Base-by-base conservation (phyloP, 2,888 invertebrate genomes). In the Spisula subtruncata region DNA sequence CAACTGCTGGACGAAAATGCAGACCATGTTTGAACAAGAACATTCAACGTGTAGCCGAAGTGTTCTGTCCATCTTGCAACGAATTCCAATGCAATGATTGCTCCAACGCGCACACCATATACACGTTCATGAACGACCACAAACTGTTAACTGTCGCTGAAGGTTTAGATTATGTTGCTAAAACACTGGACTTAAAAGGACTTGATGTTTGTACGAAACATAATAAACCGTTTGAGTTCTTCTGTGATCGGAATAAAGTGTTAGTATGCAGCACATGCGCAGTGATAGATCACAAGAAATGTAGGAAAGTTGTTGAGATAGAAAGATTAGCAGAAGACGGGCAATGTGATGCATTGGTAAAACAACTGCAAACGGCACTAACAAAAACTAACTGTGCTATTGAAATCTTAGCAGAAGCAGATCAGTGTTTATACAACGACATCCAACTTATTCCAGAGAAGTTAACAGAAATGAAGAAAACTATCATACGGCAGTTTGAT, bases 41-140 rank as follows among this genome's bases (percentile, higher is more conserved):
- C 1, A 46, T 10, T 14, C 12, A 25, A 25, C 46, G 25, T 81
- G n/a, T 18, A 4, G 81, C 81, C 25, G 81, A 32, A 18, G 51
- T 51, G 51, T 81, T 81, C 51, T 81, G 81, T 81, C 14, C 81
- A 81, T 48, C 81, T 20, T 81, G 81, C 51, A 51, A 81, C n/a
- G 81, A 81, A 41, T 81, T 81, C 29, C 81, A 81, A 51, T 81
- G 81, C n/a, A 48, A 46, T 25, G 81, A 81, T n/a, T 81, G 81
- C 48, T 81, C 81, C 1, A 81, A n/a, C 25, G 48, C 1, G 12
- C 81, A 81, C 12, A 81, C 46, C 46, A 51, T 25, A 1, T 81
- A 81, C n/a, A 20, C 25, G 10, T 48, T 81, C 29, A 25, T 81
- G 51, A 46, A 81, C 20, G 48, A 81, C n/a, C 81, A 81, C 29